Conservation (phyloP, 2,797 vertebrate species). For the Fundulus diaphanus region DNA sequence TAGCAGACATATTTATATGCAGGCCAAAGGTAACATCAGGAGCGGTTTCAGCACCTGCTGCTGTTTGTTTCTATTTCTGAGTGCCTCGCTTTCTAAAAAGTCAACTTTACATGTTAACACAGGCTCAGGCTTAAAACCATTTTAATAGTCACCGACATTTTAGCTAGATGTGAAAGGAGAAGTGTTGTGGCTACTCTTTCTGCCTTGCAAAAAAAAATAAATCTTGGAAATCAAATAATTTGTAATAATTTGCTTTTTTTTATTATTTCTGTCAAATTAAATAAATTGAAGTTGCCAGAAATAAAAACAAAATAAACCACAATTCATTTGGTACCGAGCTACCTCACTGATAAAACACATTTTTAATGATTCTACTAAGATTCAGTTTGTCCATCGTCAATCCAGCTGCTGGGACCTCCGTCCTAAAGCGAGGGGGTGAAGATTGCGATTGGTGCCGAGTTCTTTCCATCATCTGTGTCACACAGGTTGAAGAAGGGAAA, state of each 20-base stretch:
- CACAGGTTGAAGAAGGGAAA: constrained; percentile 83
- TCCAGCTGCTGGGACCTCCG: not conserved
- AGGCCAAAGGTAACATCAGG: constrained; percentile 53
- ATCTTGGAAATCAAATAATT: not conserved
- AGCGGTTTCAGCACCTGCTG: constrained; percentile 37
- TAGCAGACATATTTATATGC: constrained; percentile 69
- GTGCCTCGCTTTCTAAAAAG: not conserved
- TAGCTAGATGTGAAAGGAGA: not conserved
- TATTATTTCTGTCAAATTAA: not conserved
- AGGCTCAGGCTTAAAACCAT: constrained; percentile 3
- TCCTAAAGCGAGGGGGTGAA: constrained; percentile 74
- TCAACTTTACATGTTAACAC: not conserved
- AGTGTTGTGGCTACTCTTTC: not conserved
- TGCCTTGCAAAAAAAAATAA: not conserved
- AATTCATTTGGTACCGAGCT: not conserved
- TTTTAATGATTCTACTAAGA: not conserved
- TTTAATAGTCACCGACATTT: constrained; percentile 10
- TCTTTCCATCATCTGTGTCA: constrained; percentile 78
- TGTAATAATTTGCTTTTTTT: not conserved
- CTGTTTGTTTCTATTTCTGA: not conserved
- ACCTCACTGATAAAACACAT: not conserved
- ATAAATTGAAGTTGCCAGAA: not conserved
- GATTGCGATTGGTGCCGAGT: constrained; percentile 64
- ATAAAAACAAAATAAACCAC: not conserved
- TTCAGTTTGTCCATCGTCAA: not conserved